A percentile compares a stretch with the other conserved stretches of the same genome.
These are phyloP conservation scores for Botia almorhae DNA, from an alignment of 2,797 vertebrate genomes.

Conservation along the genomic window DNA sequence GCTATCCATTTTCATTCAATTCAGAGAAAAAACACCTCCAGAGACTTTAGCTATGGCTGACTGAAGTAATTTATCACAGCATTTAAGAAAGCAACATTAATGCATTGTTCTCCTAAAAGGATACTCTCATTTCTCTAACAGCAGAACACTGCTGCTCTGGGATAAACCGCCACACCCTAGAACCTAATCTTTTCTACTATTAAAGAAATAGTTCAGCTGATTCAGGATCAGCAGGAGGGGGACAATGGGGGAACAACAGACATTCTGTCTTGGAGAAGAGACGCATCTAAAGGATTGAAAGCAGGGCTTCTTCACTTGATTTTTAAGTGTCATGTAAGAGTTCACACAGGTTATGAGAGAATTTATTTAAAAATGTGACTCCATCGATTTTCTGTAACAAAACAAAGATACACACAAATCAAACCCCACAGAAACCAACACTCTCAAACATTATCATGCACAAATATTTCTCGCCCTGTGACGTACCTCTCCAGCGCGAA, in stretches of 20 bases:
- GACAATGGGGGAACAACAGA: background rate
- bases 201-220: conserved; percentile 9
- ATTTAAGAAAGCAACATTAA: conserved; percentile 41
- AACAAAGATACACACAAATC: conserved; percentile 9
- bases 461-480: conserved; percentile 22
- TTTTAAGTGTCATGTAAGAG: background rate
- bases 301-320: background rate
- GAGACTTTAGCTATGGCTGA: conserved; percentile 43
- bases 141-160: conserved; percentile 10
- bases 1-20: conserved; percentile 46
- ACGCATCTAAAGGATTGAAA: background rate
- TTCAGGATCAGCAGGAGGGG: conserved; percentile 7
- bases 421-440: conserved; percentile 13
- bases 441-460: conserved; percentile 25
- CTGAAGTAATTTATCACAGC: conserved; percentile 46
- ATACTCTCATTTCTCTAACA: conserved; percentile 38
- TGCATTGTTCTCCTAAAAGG: conserved; percentile 35
- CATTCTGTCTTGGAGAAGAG: background rate
- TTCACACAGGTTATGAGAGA: background rate
- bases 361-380: background rate
- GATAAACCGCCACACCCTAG: conserved; percentile 15
- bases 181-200: background rate
- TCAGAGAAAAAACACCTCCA: conserved; percentile 32
- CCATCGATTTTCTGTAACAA: background rate
- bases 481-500: conserved; percentile 4